A percentile compares a stretch with the other conserved stretches of the same genome.
Evolutionary conservation across 1,140 invertebrate genomes (phyloP).

Genomic region (Drosophila nasuta): DNA sequence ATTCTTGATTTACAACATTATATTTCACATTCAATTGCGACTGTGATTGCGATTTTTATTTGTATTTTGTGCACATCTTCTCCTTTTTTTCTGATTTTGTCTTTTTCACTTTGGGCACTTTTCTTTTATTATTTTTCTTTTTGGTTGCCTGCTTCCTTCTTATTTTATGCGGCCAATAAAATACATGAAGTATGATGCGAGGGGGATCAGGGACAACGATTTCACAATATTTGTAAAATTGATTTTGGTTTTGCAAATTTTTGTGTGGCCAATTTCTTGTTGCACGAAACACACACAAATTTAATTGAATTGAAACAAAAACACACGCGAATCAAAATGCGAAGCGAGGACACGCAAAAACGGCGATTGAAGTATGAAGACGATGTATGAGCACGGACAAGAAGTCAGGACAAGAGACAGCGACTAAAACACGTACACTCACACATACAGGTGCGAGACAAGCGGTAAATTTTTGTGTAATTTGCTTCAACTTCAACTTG

Average conservation of each 20-base stretch:
- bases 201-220: background rate
- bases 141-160: background rate
- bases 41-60: background rate
- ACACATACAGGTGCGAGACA: constrained; percentile 26
- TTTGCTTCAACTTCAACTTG: constrained; percentile 32
- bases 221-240: constrained; percentile 40
- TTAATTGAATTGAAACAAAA: constrained; percentile 23
- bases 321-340: constrained; percentile 38
- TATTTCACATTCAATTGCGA: constrained; percentile 14
- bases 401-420: constrained; percentile 30
- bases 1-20: constrained; percentile 5
- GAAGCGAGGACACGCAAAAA: constrained; percentile 6
- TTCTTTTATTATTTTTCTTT: constrained; percentile 5
- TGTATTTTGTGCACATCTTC: constrained; percentile 28
- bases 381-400: constrained; percentile 6
- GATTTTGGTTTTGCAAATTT: constrained; percentile 39
- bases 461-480: constrained; percentile 44
- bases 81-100: background rate
- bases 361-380: background rate
- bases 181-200: constrained; percentile 6
- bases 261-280: constrained; percentile 32
- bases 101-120: constrained; percentile 26
- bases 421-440: constrained; percentile 25
- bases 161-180: constrained; percentile 5
- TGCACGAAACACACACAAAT: constrained; percentile 34